These are phyloP conservation scores for Phaedon cochleariae DNA, from an alignment of 2,888 invertebrate species.

Conservation along the genomic window DNA sequence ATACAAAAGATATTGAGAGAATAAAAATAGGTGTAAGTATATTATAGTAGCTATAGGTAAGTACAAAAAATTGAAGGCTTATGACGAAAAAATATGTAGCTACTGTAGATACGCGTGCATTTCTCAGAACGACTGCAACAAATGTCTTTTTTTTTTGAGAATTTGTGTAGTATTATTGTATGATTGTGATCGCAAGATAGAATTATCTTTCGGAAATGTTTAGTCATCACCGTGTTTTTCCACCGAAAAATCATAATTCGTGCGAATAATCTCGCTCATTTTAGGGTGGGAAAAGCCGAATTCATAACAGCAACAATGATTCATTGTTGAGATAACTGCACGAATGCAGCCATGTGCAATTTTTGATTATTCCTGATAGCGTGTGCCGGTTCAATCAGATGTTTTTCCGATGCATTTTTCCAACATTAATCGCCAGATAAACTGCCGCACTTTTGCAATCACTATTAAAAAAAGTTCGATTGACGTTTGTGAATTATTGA, in stretches of 20 bases:
- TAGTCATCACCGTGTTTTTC: background rate
- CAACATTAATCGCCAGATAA: conserved; percentile 21
- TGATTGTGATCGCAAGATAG: no score
- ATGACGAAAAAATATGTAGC: no score
- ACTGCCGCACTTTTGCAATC: background rate
- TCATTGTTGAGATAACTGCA: conserved; percentile 41
- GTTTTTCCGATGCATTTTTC: conserved; percentile 38
- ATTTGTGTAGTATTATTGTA: no score
- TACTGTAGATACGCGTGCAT: no score
- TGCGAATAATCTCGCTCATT: background rate
- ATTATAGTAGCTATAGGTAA: no score
- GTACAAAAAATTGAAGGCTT: no score
- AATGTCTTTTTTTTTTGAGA: no score
- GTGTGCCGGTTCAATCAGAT: conserved; percentile 46
- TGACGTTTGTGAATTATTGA: background rate
- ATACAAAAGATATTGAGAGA: no score
- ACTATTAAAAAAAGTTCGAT: background rate
- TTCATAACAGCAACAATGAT: conserved; percentile 41
- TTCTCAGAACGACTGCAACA: no score
- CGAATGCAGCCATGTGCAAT: conserved; percentile 58
- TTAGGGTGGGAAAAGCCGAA: conserved; percentile 36
- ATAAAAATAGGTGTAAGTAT: no score
- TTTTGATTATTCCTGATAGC: conserved; percentile 56
- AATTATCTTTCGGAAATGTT: background rate
- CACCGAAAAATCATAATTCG: background rate